Conservation (phyloP, 1,140 invertebrate species). For the Calliphora vicina region DNA sequence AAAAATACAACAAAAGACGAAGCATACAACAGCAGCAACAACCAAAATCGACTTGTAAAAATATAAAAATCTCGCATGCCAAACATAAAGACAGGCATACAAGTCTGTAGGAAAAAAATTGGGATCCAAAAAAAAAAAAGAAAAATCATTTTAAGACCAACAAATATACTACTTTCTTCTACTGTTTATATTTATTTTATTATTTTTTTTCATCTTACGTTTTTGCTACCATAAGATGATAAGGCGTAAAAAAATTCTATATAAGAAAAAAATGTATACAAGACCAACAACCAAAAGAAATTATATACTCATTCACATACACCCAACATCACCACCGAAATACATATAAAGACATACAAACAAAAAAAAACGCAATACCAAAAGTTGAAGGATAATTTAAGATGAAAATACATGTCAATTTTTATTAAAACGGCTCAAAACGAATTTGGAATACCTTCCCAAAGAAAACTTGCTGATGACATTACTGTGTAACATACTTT, state of each 20-base stretch:
- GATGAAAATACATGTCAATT: neutral
- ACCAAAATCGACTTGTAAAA: slow-evolving; percentile 41
- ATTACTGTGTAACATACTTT: no score
- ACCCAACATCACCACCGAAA: neutral
- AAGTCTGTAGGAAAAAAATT: neutral
- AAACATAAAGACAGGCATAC: neutral
- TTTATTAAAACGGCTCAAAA: neutral
- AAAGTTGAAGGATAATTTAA: slow-evolving; percentile 6
- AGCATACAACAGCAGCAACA: slow-evolving; percentile 47
- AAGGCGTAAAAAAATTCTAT: neutral
- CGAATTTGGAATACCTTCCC: neutral
- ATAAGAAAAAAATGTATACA: neutral
- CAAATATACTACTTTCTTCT: neutral
- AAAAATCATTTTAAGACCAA: neutral
- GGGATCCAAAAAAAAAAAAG: neutral
- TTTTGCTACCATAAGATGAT: neutral
- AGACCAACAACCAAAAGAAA: neutral
- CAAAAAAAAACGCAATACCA: neutral
- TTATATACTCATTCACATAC: neutral
- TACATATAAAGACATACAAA: neutral
- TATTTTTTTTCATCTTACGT: no score
- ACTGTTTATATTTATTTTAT: no score
- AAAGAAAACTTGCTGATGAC: no score
- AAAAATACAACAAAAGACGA: neutral
- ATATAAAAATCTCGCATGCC: slow-evolving; percentile 36